Evolutionary conservation across 2,113 vertebrate species (phyloP).

Genomic region (Halcyon malimbica): DNA sequence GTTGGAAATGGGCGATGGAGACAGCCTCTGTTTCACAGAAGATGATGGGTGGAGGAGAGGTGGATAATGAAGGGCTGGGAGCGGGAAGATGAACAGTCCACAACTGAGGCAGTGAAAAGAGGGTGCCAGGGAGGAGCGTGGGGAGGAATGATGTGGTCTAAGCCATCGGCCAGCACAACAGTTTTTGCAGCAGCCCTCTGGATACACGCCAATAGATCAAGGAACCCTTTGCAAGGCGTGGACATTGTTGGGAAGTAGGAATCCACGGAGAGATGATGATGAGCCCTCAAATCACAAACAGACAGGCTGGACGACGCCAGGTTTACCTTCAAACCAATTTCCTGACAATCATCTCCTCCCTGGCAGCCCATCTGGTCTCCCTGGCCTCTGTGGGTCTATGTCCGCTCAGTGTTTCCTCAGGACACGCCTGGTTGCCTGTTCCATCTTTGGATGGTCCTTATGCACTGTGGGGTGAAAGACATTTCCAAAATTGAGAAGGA

Average conservation of each 20-base stretch:
- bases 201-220: conserved; percentile 48
- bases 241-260: conserved; percentile 19
- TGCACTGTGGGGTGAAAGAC: not conserved
- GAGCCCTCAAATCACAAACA: conserved; percentile 15
- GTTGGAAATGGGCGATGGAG: not conserved
- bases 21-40: not conserved
- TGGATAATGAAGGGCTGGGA: not conserved
- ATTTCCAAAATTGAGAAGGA: not conserved
- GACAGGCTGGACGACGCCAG: conserved; percentile 37
- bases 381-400: not conserved
- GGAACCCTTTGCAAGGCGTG: conserved; percentile 23
- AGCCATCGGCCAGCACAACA: not conserved
- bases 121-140: not conserved
- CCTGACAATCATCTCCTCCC: not conserved
- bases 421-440: not conserved
- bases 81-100: not conserved
- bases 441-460: not conserved
- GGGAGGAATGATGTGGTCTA: conserved; percentile 42
- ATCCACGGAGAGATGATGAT: not conserved
- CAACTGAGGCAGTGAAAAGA: not conserved
- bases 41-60: not conserved
- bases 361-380: not conserved
- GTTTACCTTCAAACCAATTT: conserved; percentile 32
- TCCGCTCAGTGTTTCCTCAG: not conserved
- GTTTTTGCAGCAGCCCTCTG: conserved; percentile 11